Percentiles rank a stretch among this genome's conserved stretches.
phyloP scores from a whole-genome alignment of 2,888 invertebrate genomes.

The Eugnorisma glareosa region DNA sequence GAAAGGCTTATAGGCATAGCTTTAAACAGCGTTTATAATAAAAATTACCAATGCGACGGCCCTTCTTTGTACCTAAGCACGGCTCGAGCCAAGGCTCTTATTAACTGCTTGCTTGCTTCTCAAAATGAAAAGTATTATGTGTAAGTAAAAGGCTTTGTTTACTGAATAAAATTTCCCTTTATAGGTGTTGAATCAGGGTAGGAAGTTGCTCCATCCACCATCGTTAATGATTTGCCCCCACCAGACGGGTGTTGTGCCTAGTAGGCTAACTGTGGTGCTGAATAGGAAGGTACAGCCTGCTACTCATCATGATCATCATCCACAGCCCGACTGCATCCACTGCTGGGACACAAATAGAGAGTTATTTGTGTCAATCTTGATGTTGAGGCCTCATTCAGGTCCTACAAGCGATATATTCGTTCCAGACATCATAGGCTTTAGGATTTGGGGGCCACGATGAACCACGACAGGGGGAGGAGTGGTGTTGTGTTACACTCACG shows the following conservation, averaged over 20 bases:
- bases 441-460: no score
- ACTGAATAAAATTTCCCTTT: not conserved
- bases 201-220: not conserved
- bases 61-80: conserved; percentile 75
- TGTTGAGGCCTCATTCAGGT: not conserved
- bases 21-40: conserved; percentile 64
- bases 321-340: not conserved
- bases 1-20: conserved; percentile 73
- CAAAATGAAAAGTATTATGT: conserved; percentile 16
- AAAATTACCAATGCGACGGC: conserved; percentile 64
- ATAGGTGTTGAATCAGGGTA: not conserved
- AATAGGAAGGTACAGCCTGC: no score
- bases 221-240: not conserved
- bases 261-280: no score
- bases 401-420: not conserved
- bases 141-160: conserved; percentile 24
- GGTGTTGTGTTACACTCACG: no score
- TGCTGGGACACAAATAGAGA: not conserved
- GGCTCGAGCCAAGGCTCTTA: conserved; percentile 57
- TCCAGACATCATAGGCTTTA: no score
- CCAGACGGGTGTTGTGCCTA: no score
- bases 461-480: no score
- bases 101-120: conserved; percentile 55
- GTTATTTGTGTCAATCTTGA: no score
- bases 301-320: no score